Evolutionary conservation across 2,888 invertebrate genomes (phyloP).

Genomic region (Portevinia maculata): DNA sequence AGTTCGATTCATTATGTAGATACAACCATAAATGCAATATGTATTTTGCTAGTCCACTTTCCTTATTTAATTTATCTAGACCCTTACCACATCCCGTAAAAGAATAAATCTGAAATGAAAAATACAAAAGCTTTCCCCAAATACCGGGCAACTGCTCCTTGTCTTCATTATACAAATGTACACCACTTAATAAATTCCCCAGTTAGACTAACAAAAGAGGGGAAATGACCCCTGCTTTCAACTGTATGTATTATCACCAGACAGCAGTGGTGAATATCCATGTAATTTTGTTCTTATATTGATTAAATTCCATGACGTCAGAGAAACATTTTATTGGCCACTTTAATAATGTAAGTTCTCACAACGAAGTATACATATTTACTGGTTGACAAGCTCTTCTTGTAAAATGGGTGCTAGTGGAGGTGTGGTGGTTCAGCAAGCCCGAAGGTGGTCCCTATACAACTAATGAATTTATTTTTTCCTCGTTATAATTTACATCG

Average conservation of each 20-base stretch:
- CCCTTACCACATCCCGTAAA: too few relatives aligned
- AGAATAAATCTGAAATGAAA: background rate
- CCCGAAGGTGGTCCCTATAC: background rate
- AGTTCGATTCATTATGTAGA: too few relatives aligned
- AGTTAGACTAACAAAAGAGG: background rate
- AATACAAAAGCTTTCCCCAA: background rate
- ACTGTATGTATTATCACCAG: too few relatives aligned
- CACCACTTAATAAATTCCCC: slow-evolving; percentile 12
- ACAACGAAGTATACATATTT: slow-evolving; percentile 5
- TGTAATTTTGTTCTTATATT: slow-evolving; percentile 55
- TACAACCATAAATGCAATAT: too few relatives aligned
- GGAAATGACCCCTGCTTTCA: background rate
- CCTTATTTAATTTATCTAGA: too few relatives aligned
- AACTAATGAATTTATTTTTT: slow-evolving; percentile 24
- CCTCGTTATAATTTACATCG: background rate
- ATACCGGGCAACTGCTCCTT: background rate
- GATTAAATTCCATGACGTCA: slow-evolving; percentile 64
- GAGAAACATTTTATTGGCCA: slow-evolving; percentile 58
- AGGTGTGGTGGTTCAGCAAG: background rate
- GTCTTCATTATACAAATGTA: too few relatives aligned
- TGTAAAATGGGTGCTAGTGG: background rate
- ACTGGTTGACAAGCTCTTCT: background rate
- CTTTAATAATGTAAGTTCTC: slow-evolving; percentile 29
- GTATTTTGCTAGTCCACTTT: too few relatives aligned
- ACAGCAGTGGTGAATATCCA: slow-evolving; percentile 10